phyloP scores from a whole-genome alignment of 2,888 invertebrate genomes.

The Zygogramma bicolorata region DNA sequence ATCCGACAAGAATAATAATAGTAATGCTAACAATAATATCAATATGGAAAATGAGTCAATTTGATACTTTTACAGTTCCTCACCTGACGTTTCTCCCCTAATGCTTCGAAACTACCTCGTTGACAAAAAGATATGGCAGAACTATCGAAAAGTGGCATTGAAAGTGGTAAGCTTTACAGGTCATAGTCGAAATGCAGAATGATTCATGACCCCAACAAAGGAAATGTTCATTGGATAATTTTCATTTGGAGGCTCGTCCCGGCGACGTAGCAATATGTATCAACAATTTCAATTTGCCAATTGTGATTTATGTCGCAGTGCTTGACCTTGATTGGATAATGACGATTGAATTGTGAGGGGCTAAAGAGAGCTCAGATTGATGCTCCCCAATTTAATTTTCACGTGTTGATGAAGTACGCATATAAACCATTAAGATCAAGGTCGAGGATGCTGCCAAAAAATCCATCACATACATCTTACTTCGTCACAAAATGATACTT shows the following conservation, averaged over 20 bases:
- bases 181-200: not conserved
- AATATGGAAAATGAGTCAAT: no score
- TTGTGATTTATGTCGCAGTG: slow-evolving; percentile 1
- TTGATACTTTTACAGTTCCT: not conserved
- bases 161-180: not conserved
- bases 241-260: slow-evolving; percentile 8
- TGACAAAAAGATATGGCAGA: not conserved
- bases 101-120: not conserved
- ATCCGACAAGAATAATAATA: not conserved
- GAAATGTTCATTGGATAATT: not conserved
- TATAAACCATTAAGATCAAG: not conserved
- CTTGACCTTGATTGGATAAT: slow-evolving; percentile 4
- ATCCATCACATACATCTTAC: no score
- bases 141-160: not conserved
- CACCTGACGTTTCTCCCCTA: not conserved
- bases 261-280: not conserved
- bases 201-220: not conserved
- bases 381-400: not conserved
- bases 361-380: not conserved
- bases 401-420: not conserved
- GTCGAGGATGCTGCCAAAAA: no score
- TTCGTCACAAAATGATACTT: no score
- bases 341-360: not conserved
- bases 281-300: not conserved
- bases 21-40: no score